Evolutionary conservation across 2,888 invertebrate genomes (phyloP).

Genomic region (Euzophera pinguis): DNA sequence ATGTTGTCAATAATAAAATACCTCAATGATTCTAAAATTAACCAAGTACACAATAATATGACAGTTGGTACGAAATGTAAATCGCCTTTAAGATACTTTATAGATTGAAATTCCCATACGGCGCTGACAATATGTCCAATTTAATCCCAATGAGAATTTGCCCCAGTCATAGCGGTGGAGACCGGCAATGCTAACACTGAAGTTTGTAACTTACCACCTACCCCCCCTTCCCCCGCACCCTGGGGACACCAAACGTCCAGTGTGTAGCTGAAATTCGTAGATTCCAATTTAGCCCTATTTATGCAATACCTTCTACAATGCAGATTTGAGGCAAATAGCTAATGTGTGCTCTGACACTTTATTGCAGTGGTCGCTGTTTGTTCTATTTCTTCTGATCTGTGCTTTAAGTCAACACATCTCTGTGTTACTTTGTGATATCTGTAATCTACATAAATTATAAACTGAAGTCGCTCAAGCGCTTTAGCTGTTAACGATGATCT

Average conservation of each 20-base stretch:
- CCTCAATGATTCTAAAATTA: too few species aligned
- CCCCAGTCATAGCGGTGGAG: conserved; percentile 46
- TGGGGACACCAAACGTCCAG: conserved; percentile 45
- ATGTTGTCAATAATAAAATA: too few species aligned
- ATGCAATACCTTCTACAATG: conserved; percentile 48
- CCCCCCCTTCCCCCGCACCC: conserved; percentile 28
- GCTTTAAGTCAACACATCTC: too few species aligned
- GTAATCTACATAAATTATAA: too few species aligned
- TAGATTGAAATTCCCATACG: conserved; percentile 43
- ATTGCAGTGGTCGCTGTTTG: too few species aligned
- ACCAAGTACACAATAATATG: neutral
- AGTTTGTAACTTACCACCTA: conserved; percentile 68
- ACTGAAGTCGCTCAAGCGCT: too few species aligned
- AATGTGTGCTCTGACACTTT: conserved; percentile 1
- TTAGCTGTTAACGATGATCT: too few species aligned
- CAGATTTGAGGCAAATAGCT: conserved; percentile 30
- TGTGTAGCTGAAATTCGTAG: conserved; percentile 50
- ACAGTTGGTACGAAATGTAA: neutral
- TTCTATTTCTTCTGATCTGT: too few species aligned
- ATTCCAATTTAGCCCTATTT: conserved; percentile 62
- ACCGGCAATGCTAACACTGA: conserved; percentile 59
- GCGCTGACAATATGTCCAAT: conserved; percentile 51
- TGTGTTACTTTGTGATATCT: too few species aligned
- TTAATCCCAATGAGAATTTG: conserved; percentile 57
- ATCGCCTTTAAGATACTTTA: conserved; percentile 17